Evolutionary conservation across 2,888 invertebrate genomes (phyloP).

Genomic region (Xylophagus ater): DNA sequence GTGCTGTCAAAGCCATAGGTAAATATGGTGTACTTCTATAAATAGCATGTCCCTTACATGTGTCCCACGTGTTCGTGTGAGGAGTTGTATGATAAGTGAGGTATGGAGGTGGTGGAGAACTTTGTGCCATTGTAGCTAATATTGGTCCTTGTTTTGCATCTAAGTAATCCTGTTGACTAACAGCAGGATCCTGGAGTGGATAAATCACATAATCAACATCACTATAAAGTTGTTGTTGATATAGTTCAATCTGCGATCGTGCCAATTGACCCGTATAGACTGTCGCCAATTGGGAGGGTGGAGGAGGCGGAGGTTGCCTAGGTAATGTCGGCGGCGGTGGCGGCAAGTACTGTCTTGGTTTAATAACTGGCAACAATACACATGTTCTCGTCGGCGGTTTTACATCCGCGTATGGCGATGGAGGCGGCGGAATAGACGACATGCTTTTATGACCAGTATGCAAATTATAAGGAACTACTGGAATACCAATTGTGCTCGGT

Average conservation of each 20-base stretch:
- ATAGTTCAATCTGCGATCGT: constrained; percentile 70
- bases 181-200: constrained; percentile 77
- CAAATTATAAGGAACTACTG: constrained; percentile 44
- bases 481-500: constrained; percentile 34
- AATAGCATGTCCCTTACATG: constrained; percentile 57
- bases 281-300: constrained; percentile 57
- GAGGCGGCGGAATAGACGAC: constrained; percentile 42
- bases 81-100: constrained; percentile 41
- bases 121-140: constrained; percentile 56
- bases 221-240: constrained; percentile 79
- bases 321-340: constrained; percentile 58
- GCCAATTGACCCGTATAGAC: constrained; percentile 59
- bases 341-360: constrained; percentile 48
- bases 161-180: constrained; percentile 83
- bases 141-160: constrained; percentile 62
- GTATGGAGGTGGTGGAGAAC: constrained; percentile 47
- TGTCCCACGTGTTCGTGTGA: constrained; percentile 31
- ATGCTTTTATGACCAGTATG: constrained; percentile 53
- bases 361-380: constrained; percentile 50
- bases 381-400: constrained; percentile 43
- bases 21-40: constrained; percentile 76
- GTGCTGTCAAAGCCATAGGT: constrained; percentile 51
- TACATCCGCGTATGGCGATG: constrained; percentile 41
- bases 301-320: constrained; percentile 50
- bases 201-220: constrained; percentile 89